A percentile compares a stretch with the other conserved stretches of the same genome.
These are phyloP conservation scores for Forbesichthys papilliferus DNA, from an alignment of 2,113 vertebrate species.

Conservation along the genomic window DNA sequence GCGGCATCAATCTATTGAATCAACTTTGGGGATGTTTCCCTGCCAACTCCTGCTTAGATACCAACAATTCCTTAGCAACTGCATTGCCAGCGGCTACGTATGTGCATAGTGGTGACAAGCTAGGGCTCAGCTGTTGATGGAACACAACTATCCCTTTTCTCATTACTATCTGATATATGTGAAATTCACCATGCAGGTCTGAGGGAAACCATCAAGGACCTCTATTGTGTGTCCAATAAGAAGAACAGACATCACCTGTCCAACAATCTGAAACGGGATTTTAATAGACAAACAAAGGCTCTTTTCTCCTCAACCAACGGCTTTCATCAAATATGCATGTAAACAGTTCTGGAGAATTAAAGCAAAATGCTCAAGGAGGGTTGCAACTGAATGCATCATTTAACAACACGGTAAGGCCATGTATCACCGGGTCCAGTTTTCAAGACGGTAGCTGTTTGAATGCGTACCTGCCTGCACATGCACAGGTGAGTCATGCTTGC, in stretches of 20 bases:
- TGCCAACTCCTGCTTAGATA: conserved; percentile 72
- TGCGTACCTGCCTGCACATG: conserved; percentile 40
- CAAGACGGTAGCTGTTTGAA: not conserved
- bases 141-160: conserved; percentile 69
- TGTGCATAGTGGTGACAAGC: conserved; percentile 65
- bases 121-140: conserved; percentile 74
- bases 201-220: conserved; percentile 57
- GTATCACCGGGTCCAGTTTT: conserved; percentile 10
- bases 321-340: conserved; percentile 48
- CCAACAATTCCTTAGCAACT: conserved; percentile 75
- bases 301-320: conserved; percentile 40
- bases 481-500: conserved; percentile 6
- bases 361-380: conserved; percentile 36
- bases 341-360: conserved; percentile 31
- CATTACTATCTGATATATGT: conserved; percentile 69
- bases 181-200: conserved; percentile 50
- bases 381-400: conserved; percentile 42
- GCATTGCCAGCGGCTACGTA: conserved; percentile 62
- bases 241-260: conserved; percentile 51
- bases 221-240: conserved; percentile 41
- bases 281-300: conserved; percentile 44
- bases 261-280: conserved; percentile 37
- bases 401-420: conserved; percentile 15
- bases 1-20: conserved; percentile 61
- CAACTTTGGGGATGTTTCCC: conserved; percentile 64